Evolutionary conservation across 2,888 invertebrate species (phyloP), one percentile per base, ranked within the genome.

Genomic region (Clanis bilineata): DNA sequence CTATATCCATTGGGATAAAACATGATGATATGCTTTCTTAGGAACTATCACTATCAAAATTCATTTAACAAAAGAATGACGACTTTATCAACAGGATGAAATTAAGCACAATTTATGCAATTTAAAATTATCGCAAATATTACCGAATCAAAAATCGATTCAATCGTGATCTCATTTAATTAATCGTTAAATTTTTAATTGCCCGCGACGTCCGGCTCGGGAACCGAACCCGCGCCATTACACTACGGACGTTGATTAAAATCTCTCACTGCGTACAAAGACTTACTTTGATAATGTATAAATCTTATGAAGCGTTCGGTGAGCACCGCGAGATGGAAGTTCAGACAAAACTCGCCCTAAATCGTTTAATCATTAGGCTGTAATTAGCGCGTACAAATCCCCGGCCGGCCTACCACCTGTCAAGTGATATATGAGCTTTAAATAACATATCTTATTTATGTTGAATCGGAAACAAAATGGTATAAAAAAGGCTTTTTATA

Each of bases 361-460:
- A 65, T 0, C 1, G 12, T 1, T n/a, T 6, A 1, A 39, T 0
- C 1, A 61, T 80, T 80, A 67, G 71, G 82, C 76, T 66, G 65
- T 71, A 78, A 83, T 81, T 80, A 66, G 69, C 62, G 38, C 72
- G 72, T 63, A 59, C 59, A 64, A 59, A 61, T 43, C 56, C 59
- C 66, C 67, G 76, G 71, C 76, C 80, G 83, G 80, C 85, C 85
- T 90, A 92, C 92, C 92, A 92, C 92, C 92, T 92, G 92, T 91
- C 91, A 90, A 85, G 92, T 92, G 91, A 92, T 90, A 90, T 92
- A 92, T 90, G 88, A 84, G 83, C 88, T 88, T 90, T 89, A 91
- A 92, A 91, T 91, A 92, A 92, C 92, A 92, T 92, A 91, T 93
- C 92, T 93, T 92, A 93, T 93, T 93, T 92, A 92, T 92, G 92